These are phyloP conservation scores for Urosaurus nigricauda DNA, from an alignment of 2,797 vertebrate species.

Conservation along the genomic window DNA sequence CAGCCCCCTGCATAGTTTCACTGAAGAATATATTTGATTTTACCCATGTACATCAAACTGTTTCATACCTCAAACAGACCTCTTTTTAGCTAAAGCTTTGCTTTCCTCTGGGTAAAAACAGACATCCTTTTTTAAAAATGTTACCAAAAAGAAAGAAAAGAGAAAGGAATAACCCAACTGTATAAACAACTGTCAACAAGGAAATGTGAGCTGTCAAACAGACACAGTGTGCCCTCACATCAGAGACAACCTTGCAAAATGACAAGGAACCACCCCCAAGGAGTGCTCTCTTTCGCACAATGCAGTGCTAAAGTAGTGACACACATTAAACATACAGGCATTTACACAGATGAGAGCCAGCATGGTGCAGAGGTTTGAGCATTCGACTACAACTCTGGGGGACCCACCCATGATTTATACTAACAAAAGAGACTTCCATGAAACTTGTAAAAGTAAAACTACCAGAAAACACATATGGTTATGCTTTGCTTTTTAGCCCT, in stretches of 20 bases:
- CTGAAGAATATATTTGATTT: background rate
- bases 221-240: background rate
- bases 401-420: no score
- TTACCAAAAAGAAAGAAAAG: background rate
- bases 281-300: accelerated
- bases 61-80: slow-evolving; percentile 6
- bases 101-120: slow-evolving; percentile 16
- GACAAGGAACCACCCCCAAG: background rate
- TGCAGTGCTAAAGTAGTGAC: no score
- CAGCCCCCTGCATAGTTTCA: background rate
- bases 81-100: slow-evolving; percentile 1
- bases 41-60: background rate
- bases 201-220: background rate
- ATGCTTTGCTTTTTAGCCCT: background rate
- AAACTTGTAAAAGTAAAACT: background rate
- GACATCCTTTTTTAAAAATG: slow-evolving; percentile 28
- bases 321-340: background rate
- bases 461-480: background rate
- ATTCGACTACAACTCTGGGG: no score
- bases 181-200: background rate
- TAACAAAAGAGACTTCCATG: background rate
- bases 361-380: no score
- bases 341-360: background rate
- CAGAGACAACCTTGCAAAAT: slow-evolving; percentile 13
- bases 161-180: slow-evolving; percentile 4